Evolutionary conservation across 2,113 vertebrate genomes (phyloP).

Genomic region (Trematocara zebra): DNA sequence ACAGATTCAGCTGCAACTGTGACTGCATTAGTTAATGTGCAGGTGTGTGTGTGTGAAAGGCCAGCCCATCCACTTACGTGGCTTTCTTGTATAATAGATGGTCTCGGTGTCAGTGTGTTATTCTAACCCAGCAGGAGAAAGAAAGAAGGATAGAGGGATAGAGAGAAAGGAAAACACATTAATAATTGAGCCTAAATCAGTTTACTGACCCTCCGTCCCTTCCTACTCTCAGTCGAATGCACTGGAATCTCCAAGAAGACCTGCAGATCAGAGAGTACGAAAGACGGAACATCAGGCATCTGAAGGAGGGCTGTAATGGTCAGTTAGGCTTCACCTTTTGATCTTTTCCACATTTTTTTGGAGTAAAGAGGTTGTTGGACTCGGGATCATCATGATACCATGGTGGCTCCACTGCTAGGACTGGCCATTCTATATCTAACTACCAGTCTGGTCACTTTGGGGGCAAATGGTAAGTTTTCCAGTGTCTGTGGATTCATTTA

Average conservation of each 20-base stretch:
- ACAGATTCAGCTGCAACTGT: not conserved
- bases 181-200: conserved; percentile 71
- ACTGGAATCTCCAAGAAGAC: conserved; percentile 30
- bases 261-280: not conserved
- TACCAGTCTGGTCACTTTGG: not conserved
- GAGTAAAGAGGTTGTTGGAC: conserved; percentile 25
- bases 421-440: conserved; percentile 47
- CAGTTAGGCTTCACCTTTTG: not conserved
- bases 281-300: not conserved
- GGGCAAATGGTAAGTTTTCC: conserved; percentile 26
- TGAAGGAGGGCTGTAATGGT: not conserved
- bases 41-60: not conserved
- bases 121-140: conserved; percentile 47
- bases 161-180: conserved; percentile 55
- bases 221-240: conserved; percentile 55
- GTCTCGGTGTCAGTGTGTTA: conserved; percentile 43
- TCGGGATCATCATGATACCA: conserved; percentile 66
- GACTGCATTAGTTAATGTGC: not conserved
- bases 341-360: not conserved
- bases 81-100: conserved; percentile 59
- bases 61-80: not conserved
- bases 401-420: conserved; percentile 63
- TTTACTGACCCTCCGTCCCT: conserved; percentile 40
- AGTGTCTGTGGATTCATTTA: not conserved
- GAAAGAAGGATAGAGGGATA: conserved; percentile 31